A percentile compares a stretch with the other conserved stretches of the same genome.
Conservation (phyloP, 1,140 invertebrate genomes). For the Drosophila repletoides region DNA sequence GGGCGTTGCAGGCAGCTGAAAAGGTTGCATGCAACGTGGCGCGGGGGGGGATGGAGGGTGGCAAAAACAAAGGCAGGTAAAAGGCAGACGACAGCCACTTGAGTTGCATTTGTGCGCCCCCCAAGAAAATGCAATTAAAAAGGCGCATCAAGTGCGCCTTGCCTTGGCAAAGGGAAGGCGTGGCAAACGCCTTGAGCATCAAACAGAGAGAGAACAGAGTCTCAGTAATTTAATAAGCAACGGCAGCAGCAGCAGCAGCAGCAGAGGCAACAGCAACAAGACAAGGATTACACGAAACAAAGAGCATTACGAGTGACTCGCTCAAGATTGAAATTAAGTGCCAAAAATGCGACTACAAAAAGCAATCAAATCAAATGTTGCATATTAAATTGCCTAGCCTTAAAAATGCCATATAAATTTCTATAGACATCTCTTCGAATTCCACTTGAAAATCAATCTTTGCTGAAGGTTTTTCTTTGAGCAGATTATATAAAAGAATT, state of each 20-base stretch:
- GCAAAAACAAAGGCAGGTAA: conserved; percentile 43
- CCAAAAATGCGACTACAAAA: conserved; percentile 44
- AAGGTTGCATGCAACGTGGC: not conserved
- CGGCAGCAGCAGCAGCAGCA: too few relatives aligned
- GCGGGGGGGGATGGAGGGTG: not conserved
- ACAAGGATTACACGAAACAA: conserved; percentile 54
- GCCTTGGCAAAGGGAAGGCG: conserved; percentile 15
- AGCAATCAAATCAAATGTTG: conserved; percentile 11
- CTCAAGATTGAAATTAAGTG: conserved; percentile 60
- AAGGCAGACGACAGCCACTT: conserved; percentile 48
- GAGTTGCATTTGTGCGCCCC: conserved; percentile 62
- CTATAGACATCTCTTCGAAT: too few relatives aligned
- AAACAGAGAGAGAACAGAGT: not conserved
- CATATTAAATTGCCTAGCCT: too few relatives aligned
- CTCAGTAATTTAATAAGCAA: conserved; percentile 71
- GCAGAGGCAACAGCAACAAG: too few relatives aligned
- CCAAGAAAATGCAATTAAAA: conserved; percentile 74
- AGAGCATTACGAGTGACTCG: conserved; percentile 44
- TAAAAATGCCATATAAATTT: not conserved
- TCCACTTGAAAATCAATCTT: too few relatives aligned
- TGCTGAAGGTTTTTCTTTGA: too few relatives aligned
- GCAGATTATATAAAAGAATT: too few relatives aligned
- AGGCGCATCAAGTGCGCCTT: conserved; percentile 37
- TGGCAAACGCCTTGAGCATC: conserved; percentile 14
- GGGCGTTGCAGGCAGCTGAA: conserved; percentile 1